These are phyloP conservation scores for Lepilemur ruficaudatus DNA, from an alignment of 2,797 vertebrate genomes.

Conservation along the genomic window DNA sequence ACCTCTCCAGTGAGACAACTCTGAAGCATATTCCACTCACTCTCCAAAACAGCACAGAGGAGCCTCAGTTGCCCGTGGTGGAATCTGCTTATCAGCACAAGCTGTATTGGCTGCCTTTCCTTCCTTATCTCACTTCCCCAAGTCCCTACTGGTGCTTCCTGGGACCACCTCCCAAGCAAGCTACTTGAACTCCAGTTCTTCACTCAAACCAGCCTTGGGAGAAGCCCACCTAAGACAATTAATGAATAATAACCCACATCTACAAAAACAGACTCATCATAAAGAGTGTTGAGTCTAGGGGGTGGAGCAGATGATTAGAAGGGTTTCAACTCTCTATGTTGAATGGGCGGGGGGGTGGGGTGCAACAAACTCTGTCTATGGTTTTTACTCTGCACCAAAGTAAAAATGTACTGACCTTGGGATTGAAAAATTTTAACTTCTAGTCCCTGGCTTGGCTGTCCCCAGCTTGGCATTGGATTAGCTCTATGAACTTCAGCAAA, in stretches of 20 bases:
- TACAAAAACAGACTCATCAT: not conserved
- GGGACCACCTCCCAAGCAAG: not conserved
- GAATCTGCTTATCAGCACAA: not conserved
- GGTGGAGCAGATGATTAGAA: too few species aligned
- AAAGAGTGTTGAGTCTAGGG: not conserved
- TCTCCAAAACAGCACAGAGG: not conserved
- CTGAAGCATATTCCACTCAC: not conserved
- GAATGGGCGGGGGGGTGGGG: accelerated
- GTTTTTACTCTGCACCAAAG: not conserved
- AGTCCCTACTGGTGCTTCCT: not conserved
- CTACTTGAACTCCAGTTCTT: not conserved
- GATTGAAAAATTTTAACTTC: not conserved
- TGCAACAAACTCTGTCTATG: not conserved
- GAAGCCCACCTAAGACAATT: not conserved
- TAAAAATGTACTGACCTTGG: not conserved
- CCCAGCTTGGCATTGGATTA: not conserved
- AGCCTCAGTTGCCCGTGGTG: accelerated
- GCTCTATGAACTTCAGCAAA: not conserved
- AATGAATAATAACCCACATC: not conserved
- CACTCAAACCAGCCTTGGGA: not conserved
- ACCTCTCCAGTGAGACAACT: not conserved
- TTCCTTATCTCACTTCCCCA: not conserved
- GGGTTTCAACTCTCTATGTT: too few species aligned
- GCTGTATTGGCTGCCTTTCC: accelerated
- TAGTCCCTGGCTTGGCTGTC: not conserved